Conservation (phyloP, 1,140 invertebrate species). For the Lordiphosa clarofinis region DNA sequence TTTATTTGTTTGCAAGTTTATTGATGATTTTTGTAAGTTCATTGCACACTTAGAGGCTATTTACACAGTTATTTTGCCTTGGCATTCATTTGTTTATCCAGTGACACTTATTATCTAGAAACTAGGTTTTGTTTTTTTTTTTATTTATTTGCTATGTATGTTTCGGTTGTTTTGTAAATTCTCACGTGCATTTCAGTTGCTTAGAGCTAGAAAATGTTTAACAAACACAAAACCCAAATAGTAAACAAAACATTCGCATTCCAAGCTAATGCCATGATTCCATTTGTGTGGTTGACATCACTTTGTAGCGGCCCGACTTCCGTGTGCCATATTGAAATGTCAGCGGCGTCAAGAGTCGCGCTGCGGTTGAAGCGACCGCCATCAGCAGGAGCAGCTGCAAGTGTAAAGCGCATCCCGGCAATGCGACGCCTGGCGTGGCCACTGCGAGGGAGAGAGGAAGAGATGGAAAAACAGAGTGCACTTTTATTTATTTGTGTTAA, state of each 20-base stretch:
- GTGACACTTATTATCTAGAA: conserved; percentile 42
- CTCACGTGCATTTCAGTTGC: conserved; percentile 78
- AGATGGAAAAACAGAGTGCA: conserved; percentile 13
- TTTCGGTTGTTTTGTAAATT: conserved; percentile 55
- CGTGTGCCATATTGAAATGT: conserved; percentile 68
- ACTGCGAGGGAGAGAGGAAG: conserved; percentile 16
- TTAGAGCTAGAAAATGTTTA: conserved; percentile 64
- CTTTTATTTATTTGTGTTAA: conserved; percentile 62
- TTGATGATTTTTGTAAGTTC: conserved; percentile 62
- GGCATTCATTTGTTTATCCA: conserved; percentile 6
- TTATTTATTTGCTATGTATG: conserved; percentile 1
- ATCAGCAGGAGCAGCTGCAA: conserved; percentile 40
- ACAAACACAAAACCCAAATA: conserved; percentile 31
- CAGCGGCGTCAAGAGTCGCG: conserved; percentile 55
- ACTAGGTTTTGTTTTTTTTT: conserved; percentile 10
- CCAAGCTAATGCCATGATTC: conserved; percentile 2
- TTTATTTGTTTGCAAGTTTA: conserved; percentile 45
- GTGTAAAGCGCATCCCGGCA: conserved; percentile 18
- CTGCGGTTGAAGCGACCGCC: conserved; percentile 49
- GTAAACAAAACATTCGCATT: conserved; percentile 12
- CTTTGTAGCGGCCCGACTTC: conserved; percentile 68
- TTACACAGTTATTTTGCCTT: conserved; percentile 54
- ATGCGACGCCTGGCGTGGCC: conserved; percentile 23
- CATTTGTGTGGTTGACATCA: conserved; percentile 27
- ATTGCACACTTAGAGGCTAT: conserved; percentile 62